Evolutionary conservation across 1,140 invertebrate genomes (phyloP).

Genomic region (Sarcophaga bullata): DNA sequence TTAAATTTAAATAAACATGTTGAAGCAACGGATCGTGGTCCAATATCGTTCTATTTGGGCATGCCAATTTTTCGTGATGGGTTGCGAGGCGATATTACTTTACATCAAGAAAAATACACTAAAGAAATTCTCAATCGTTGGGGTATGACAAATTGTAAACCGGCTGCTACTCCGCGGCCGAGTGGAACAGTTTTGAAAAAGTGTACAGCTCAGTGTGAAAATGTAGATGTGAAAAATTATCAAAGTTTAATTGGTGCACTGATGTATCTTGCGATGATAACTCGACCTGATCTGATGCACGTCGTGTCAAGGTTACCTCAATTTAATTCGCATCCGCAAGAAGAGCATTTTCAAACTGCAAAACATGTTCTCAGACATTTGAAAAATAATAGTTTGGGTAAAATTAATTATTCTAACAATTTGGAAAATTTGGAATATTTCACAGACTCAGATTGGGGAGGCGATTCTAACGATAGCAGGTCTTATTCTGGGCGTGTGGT

Average conservation of each 20-base stretch:
- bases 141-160: no score
- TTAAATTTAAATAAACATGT: no score
- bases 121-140: conserved; percentile 41
- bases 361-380: conserved; percentile 44
- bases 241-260: conserved; percentile 59
- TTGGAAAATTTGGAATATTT: conserved; percentile 9
- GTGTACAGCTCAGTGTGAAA: conserved; percentile 12
- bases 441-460: conserved; percentile 54
- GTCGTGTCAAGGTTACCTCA: conserved; percentile 49
- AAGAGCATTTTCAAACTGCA: conserved; percentile 42
- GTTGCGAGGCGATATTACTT: conserved; percentile 34
- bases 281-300: conserved; percentile 64
- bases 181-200: conserved; percentile 25
- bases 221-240: conserved; percentile 15
- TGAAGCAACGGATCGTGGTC: no score
- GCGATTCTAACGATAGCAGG: conserved; percentile 38
- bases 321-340: conserved; percentile 41
- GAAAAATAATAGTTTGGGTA: conserved; percentile 1
- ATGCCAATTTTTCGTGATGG: conserved; percentile 52
- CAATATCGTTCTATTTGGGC: conserved; percentile 54
- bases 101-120: conserved; percentile 43
- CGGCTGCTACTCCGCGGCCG: conserved; percentile 37
- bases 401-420: conserved; percentile 5
- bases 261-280: conserved; percentile 58
- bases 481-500: background rate